Conservation (phyloP, 2,113 vertebrate genomes). For the Mormoops blainvillei region DNA sequence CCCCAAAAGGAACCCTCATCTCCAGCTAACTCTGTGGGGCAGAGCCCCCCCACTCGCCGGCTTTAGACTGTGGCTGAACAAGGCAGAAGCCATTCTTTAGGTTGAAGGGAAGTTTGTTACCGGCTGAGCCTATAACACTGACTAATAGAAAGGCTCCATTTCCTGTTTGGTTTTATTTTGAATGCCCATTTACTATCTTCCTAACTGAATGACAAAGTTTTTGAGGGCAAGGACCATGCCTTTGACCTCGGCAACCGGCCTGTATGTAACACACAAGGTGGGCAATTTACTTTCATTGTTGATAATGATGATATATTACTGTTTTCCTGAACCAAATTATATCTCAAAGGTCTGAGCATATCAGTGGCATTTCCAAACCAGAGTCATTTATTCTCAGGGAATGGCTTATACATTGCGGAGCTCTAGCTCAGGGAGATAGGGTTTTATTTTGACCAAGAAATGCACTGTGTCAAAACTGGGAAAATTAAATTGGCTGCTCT, state of each 20-base stretch:
- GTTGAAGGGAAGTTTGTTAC: not conserved
- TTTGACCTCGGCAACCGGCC: not conserved
- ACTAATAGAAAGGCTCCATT: not conserved
- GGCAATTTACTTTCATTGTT: not conserved
- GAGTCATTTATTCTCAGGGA: slow-evolving; percentile 24
- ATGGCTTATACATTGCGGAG: not conserved
- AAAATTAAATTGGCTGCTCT: slow-evolving; percentile 29
- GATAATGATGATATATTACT: slow-evolving; percentile 32
- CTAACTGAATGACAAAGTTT: not conserved
- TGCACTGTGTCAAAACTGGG: slow-evolving; percentile 9
- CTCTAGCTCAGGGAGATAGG: not conserved
- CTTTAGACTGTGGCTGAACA: not conserved
- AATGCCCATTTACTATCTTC: not conserved
- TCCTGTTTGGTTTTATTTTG: not conserved
- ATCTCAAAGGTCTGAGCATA: not conserved
- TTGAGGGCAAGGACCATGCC: not conserved
- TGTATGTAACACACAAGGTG: not conserved
- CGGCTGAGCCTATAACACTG: not conserved
- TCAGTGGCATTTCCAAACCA: slow-evolving; percentile 11
- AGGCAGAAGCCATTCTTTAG: not conserved
- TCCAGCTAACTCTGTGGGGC: not conserved
- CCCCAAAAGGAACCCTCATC: not conserved
- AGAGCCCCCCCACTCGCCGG: too few species aligned
- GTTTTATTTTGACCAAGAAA: slow-evolving; percentile 41
- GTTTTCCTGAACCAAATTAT: slow-evolving; percentile 24